Evolutionary conservation across 2,888 invertebrate genomes (phyloP), one percentile per base, ranked within the genome.

Genomic region (Tinea pellionella): DNA sequence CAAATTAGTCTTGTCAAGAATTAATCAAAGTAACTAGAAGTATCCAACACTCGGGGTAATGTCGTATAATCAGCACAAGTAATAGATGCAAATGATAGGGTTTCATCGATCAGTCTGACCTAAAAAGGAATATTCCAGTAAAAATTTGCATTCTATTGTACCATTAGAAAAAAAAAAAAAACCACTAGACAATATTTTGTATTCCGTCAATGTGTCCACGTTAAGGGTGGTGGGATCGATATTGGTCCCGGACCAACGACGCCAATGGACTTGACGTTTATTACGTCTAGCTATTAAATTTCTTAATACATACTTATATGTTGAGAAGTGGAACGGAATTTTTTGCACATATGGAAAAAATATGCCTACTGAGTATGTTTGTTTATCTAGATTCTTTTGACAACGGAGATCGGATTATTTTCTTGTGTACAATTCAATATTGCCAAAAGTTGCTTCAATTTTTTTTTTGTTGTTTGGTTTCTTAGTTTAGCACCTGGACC

Each of bases 401-500:
- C 37, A 37, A 37, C 37, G 37, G 37, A 47, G 47, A 47, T 47
- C 15, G 15, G 47, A 47, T 47, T 47, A 13, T 16, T 47, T 16
- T 7, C 6, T 47, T 41, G 4, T 4, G 3, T 8, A 16, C 12
- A 1, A n/a, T 53, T 53, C 19, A 18, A 53, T 53, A 9, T 53
- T 18, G 53, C 53, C 19, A 11, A 53, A 53, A 8, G 53, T 19
- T 53, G 16, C 24, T 15, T 37, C 2, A 37, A n/a, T 37, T 53
- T 53, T 53, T 53, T 53, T 53, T 19, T 51, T 9, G n/a, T 42
- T 47, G 16, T 15, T 15, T 15, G 15, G 15, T 15, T 47, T 53
- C 53, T 53, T 53, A 16, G 53, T 18, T 53, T 53, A n/a, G 53
- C 53, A 53, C 53, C 53, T 53, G 53, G 53, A 47, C 18, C 7